These are phyloP conservation scores for Natator depressus DNA, from an alignment of 2,113 vertebrate genomes.

Conservation along the genomic window DNA sequence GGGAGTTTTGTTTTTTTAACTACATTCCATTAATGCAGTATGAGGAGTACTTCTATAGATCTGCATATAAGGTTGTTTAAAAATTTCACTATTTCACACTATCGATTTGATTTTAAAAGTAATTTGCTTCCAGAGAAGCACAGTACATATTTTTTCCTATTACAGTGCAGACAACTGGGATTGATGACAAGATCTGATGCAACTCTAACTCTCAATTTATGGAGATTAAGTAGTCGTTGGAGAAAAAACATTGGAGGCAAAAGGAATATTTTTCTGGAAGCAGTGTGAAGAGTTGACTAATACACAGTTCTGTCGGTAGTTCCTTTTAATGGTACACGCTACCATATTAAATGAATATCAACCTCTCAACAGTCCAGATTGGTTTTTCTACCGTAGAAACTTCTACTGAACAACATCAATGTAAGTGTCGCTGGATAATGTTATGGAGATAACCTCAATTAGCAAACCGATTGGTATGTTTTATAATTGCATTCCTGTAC, in stretches of 20 bases:
- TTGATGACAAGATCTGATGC: neutral
- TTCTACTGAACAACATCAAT: no score
- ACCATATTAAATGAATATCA: neutral
- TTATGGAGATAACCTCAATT: neutral
- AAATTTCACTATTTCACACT: neutral
- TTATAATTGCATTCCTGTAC: neutral
- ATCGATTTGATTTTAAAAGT: neutral
- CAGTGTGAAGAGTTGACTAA: neutral
- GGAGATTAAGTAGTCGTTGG: neutral
- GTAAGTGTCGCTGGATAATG: neutral
- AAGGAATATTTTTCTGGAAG: neutral
- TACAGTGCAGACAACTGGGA: neutral
- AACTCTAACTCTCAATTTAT: neutral
- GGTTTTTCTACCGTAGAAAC: neutral
- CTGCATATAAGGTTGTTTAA: neutral
- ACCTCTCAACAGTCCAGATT: neutral
- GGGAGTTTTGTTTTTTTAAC: neutral
- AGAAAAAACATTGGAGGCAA: neutral
- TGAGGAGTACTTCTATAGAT: neutral
- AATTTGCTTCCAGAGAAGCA: neutral
- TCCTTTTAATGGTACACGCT: neutral
- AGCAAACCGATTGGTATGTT: neutral
- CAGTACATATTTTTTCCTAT: neutral
- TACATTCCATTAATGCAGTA: neutral
- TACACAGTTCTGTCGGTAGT: neutral